phyloP scores from a whole-genome alignment of 2,113 vertebrate species.

The Cricetomys ansorgei region DNA sequence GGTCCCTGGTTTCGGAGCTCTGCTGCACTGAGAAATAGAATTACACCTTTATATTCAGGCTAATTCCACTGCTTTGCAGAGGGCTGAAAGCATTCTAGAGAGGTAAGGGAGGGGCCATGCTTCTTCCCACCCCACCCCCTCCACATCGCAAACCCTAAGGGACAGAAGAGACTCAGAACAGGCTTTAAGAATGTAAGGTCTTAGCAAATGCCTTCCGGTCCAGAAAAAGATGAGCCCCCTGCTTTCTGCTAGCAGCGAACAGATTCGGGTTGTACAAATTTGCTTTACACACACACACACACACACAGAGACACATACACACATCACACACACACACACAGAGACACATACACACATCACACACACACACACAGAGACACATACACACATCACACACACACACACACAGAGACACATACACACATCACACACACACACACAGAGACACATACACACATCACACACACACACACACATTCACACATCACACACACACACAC shows the following conservation, averaged over 20 bases:
- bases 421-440: background rate
- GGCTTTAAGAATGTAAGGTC: background rate
- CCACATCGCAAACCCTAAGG: rapidly evolving
- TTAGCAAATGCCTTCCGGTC: rapidly evolving
- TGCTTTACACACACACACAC: background rate
- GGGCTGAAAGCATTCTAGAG: slow-evolving; percentile 80
- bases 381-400: background rate
- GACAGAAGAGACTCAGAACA: slow-evolving; percentile 42
- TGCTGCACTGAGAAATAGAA: slow-evolving; percentile 84
- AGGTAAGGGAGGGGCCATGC: slow-evolving; percentile 17
- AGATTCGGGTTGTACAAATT: slow-evolving; percentile 72
- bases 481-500: background rate
- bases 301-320: background rate
- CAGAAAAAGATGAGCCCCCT: background rate
- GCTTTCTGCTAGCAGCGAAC: slow-evolving; percentile 28
- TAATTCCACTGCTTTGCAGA: slow-evolving; percentile 82
- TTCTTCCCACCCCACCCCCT: rapidly evolving
- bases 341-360: background rate
- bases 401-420: background rate
- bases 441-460: background rate
- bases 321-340: background rate
- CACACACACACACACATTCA: background rate
- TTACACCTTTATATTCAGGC: slow-evolving; percentile 82
- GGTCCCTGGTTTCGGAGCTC: slow-evolving; percentile 81
- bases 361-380: background rate